Percentiles rank a stretch among this genome's conserved stretches.
Conservation (phyloP, 2,113 vertebrate species). For the Bucco capensis region DNA sequence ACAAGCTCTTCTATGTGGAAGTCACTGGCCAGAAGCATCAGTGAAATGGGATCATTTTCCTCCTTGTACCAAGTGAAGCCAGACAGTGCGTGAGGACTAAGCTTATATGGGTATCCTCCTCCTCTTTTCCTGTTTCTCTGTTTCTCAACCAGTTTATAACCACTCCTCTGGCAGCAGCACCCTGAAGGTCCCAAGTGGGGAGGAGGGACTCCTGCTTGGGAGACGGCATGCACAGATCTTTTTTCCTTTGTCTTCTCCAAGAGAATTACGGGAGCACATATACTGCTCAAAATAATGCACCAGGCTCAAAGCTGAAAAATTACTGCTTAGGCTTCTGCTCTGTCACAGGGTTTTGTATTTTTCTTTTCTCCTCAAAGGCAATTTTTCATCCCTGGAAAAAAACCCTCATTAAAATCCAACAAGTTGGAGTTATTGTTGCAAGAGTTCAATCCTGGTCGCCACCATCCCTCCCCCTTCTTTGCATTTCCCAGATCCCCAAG, state of each 20-base stretch:
- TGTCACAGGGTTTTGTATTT: background rate
- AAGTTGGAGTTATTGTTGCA: background rate
- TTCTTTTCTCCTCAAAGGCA: background rate
- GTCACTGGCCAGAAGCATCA: background rate
- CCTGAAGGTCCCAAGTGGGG: accelerated
- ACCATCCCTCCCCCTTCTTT: background rate
- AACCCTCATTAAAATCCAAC: background rate
- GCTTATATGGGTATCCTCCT: background rate
- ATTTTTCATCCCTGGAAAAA: background rate
- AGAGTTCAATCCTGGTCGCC: background rate
- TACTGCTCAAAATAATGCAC: background rate
- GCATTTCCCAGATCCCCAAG: background rate
- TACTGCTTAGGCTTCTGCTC: background rate
- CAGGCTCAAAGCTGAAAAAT: background rate
- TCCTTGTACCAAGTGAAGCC: background rate
- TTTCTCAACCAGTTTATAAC: background rate
- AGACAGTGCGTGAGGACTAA: background rate
- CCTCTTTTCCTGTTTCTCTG: background rate
- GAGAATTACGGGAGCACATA: background rate
- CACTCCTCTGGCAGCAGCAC: background rate
- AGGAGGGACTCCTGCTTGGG: background rate
- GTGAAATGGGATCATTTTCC: background rate
- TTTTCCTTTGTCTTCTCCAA: background rate
- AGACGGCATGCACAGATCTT: accelerated
- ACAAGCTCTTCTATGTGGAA: background rate